These are phyloP conservation scores for Rafetus swinhoei DNA, from an alignment of 2,113 vertebrate genomes.

Conservation along the genomic window DNA sequence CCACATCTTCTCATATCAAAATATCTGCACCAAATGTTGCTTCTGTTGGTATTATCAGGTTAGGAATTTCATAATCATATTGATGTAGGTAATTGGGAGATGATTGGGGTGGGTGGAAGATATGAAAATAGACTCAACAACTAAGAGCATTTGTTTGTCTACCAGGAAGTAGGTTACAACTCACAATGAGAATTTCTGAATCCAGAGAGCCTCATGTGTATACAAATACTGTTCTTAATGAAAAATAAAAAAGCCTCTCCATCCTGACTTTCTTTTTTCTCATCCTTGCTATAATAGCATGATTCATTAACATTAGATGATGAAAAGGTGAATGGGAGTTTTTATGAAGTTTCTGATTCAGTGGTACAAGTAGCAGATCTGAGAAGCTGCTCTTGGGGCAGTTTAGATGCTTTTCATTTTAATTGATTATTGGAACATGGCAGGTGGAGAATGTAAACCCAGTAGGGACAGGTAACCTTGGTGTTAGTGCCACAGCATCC, in stretches of 20 bases:
- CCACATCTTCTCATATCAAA: constrained; percentile 85
- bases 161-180: constrained; percentile 70
- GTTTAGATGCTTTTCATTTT: background rate
- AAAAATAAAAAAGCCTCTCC: background rate
- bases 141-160: constrained; percentile 68
- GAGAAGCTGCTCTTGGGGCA: background rate
- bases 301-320: background rate
- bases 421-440: background rate
- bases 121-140: constrained; percentile 76
- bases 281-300: background rate
- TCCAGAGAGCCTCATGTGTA: background rate
- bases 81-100: constrained; percentile 87
- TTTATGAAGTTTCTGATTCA: background rate
- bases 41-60: constrained; percentile 86
- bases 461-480: background rate
- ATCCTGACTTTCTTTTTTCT: background rate
- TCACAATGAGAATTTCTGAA: constrained; percentile 67
- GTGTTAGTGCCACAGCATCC: background rate
- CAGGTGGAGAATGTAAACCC: background rate
- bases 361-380: background rate
- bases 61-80: constrained; percentile 87
- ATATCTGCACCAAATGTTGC: constrained; percentile 90
- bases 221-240: constrained; percentile 26
- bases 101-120: constrained; percentile 76
- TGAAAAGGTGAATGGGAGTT: background rate